Conservation (phyloP, 35 echinoderm and acorn worm species). For the Heliocidaris tuberculata region DNA sequence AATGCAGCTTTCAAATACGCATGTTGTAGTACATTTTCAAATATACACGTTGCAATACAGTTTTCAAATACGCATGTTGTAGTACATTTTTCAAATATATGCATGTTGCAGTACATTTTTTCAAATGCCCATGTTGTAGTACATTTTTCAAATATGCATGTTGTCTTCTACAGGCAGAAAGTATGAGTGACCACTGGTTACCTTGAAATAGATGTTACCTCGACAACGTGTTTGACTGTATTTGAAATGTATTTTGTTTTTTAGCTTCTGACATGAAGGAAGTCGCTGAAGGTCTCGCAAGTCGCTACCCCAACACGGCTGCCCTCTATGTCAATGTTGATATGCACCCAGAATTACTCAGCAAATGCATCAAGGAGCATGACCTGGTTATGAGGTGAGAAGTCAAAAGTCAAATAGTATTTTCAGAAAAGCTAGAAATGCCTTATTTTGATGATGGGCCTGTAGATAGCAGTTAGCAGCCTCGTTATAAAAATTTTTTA, state of each 20-base stretch:
- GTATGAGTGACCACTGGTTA: too few species aligned
- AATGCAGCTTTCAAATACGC: too few species aligned
- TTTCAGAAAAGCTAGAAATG: not conserved
- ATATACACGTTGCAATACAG: too few species aligned
- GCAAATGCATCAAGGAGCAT: conserved; percentile 81
- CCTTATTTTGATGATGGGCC: not conserved
- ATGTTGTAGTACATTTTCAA: too few species aligned
- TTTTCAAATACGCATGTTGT: too few species aligned
- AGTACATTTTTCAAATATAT: too few species aligned
- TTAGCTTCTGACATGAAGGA: conserved; percentile 72
- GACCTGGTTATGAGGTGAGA: conserved; percentile 86
- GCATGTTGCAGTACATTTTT: too few species aligned
- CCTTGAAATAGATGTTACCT: too few species aligned
- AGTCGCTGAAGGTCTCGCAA: conserved; percentile 66
- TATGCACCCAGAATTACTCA: conserved; percentile 56
- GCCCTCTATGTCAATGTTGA: conserved; percentile 72
- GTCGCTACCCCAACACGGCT: conserved; percentile 66
- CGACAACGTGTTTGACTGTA: too few species aligned
- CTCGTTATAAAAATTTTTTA: not conserved
- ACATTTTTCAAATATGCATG: too few species aligned
- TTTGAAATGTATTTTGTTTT: not conserved
- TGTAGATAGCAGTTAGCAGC: not conserved
- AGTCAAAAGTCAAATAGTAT: not conserved
- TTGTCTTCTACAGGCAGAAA: too few species aligned
- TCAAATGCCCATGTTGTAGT: too few species aligned